Conservation (phyloP, 2,888 invertebrate species). For the Dolichomitus sp. region DNA sequence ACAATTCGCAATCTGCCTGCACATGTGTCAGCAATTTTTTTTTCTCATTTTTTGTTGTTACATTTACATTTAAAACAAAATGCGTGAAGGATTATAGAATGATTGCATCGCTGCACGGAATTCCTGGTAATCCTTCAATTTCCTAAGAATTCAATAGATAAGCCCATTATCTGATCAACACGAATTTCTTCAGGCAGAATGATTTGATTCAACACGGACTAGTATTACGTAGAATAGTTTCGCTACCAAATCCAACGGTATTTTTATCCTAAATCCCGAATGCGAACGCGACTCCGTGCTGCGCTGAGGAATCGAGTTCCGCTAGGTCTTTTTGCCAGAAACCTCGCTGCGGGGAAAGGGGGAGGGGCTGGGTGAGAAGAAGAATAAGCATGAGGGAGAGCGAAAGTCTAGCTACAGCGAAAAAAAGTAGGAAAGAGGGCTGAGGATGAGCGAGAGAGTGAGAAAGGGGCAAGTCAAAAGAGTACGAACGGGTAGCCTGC, state of each 20-base stretch:
- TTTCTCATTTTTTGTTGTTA: neutral
- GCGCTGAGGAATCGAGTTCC: slow-evolving; percentile 10
- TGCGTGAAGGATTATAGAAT: neutral
- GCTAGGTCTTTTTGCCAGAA: neutral
- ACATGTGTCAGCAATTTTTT: neutral
- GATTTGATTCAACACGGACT: neutral
- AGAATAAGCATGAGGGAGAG: slow-evolving; percentile 29
- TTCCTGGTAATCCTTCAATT: neutral
- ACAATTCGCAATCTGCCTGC: neutral
- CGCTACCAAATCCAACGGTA: neutral
- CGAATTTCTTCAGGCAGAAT: neutral
- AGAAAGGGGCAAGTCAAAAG: slow-evolving; percentile 21
- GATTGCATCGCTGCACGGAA: neutral
- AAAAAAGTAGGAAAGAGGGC: neutral
- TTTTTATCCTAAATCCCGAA: neutral
- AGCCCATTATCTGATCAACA: neutral
- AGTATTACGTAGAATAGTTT: neutral
- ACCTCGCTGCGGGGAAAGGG: neutral
- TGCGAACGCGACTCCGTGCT: neutral
- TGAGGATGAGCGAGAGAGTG: neutral
- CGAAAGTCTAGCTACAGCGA: neutral
- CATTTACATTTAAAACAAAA: too few species aligned
- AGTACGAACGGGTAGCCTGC: slow-evolving; percentile 53
- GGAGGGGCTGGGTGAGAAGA: neutral
- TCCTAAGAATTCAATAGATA: neutral